Evolutionary conservation across 2,888 invertebrate species (phyloP), one percentile per base, ranked within the genome.

Genomic region (Ophonus ardosiacus): DNA sequence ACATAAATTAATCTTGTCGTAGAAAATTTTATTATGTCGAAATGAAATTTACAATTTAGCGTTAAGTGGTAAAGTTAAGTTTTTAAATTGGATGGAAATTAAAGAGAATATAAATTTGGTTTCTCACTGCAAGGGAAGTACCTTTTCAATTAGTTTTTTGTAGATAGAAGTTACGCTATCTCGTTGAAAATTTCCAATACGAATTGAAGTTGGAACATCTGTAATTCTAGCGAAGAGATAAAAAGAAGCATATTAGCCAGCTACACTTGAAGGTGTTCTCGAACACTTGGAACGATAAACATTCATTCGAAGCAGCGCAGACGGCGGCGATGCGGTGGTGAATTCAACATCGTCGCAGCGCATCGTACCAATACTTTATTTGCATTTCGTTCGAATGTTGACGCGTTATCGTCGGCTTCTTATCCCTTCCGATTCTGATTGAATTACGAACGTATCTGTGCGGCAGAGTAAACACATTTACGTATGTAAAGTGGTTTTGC

Each of bases 361-460:
- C 71, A 74, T 51, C 38, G 68, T 38, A 21, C 24, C 80, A 80
- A 65, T 85, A 80, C 80, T 85, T 85, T 85, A 85, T 85, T 85
- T 85, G 85, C 84, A 84, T 84, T 84, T 63, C 84, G 65, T 61
- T 56, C 57, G 71, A 80, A 85, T 71, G 85, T 85, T 80, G 80
- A 80, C 85, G 59, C 85, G 68, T 85, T 84, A 57, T 63, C 85
- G 71, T 76, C 59, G 57, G 68, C 80, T 85, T 79, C 84, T 24
- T 83, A 76, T 84, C 84, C 84, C 51, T 65, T 84, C 63, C 84
- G 68, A 43, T 81, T 65, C 81, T 81, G 81, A 81, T 81, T 68
- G 65, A 81, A 81, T 81, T 81, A 81, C 81, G 81, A 31, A 81
- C 63, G 59, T 81, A 81, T 81, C 81, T 81, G 81, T 81, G 65